A percentile compares a stretch with the other conserved stretches of the same genome.
Evolutionary conservation across 1,140 invertebrate genomes (phyloP).

Genomic region (Orussus abietinus): DNA sequence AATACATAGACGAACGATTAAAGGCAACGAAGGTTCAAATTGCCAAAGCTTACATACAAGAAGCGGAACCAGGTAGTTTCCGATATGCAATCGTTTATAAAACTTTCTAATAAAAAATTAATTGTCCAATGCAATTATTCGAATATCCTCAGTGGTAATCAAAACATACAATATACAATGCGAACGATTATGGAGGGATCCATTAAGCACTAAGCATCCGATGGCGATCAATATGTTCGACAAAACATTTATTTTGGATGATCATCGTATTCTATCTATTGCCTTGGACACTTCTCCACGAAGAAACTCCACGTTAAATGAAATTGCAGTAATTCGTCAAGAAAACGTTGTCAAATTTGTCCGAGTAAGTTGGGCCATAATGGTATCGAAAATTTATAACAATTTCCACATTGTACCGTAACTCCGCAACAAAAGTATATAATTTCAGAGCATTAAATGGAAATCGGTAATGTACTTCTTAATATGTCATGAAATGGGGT

Average conservation of each 20-base stretch:
- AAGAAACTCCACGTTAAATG: slow-evolving; percentile 6
- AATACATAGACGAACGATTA: no score
- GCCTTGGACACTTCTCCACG: not conserved
- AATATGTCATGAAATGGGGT: slow-evolving; percentile 19
- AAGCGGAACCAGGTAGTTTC: no score
- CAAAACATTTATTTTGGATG: slow-evolving; percentile 20
- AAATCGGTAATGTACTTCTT: slow-evolving; percentile 22
- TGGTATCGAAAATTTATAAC: slow-evolving; percentile 2
- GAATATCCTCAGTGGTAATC: no score
- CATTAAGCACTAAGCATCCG: slow-evolving; percentile 5
- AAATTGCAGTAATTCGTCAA: slow-evolving; percentile 6
- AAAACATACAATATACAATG: slow-evolving; percentile 24
- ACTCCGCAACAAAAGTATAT: no score
- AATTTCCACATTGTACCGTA: not conserved
- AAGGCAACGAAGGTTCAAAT: no score
- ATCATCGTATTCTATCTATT: slow-evolving; percentile 15
- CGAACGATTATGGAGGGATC: slow-evolving; percentile 19
- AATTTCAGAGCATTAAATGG: slow-evolving; percentile 28
- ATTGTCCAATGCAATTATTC: no score
- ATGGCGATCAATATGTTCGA: slow-evolving; percentile 17
- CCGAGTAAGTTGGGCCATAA: slow-evolving; percentile 13
- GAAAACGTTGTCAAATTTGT: slow-evolving; percentile 15
- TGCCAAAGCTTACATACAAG: no score
- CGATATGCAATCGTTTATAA: no score
- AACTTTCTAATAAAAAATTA: no score